Percentiles rank a stretch among this genome's conserved stretches.
phyloP scores from a whole-genome alignment of 2,797 vertebrate species.

The Lepus townsendii region DNA sequence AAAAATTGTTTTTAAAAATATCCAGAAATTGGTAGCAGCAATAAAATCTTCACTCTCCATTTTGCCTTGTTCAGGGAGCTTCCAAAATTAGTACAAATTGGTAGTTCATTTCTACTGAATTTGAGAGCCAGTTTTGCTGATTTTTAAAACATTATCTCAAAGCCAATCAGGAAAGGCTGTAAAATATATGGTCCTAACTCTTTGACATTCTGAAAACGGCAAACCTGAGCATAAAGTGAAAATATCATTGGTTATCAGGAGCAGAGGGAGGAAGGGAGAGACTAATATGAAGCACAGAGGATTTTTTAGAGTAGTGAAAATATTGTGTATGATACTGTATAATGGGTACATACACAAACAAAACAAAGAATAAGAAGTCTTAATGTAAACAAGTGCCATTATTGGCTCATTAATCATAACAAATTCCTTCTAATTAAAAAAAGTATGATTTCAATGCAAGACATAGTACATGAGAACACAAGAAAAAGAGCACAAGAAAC shows the following conservation, averaged over 20 bases:
- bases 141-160: constrained; percentile 46
- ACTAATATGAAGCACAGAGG: not conserved
- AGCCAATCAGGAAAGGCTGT: not conserved
- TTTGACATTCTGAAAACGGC: constrained; percentile 19
- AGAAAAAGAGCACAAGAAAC: not conserved
- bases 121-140: constrained; percentile 43
- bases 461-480: not conserved
- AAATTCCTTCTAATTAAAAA: not conserved
- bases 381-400: not conserved
- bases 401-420: not conserved
- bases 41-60: not conserved
- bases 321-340: not conserved
- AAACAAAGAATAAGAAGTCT: not conserved
- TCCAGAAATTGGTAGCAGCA: not conserved
- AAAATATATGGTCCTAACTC: not conserved
- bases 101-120: not conserved
- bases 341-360: not conserved
- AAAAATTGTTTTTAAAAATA: not conserved
- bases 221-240: not conserved
- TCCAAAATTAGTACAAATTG: not conserved
- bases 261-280: not conserved
- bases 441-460: not conserved
- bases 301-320: not conserved
- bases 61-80: constrained; percentile 27
- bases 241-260: not conserved